A percentile compares a stretch with the other conserved stretches of the same genome.
phyloP scores from a whole-genome alignment of 1,140 invertebrate genomes.

The Atta texana region DNA sequence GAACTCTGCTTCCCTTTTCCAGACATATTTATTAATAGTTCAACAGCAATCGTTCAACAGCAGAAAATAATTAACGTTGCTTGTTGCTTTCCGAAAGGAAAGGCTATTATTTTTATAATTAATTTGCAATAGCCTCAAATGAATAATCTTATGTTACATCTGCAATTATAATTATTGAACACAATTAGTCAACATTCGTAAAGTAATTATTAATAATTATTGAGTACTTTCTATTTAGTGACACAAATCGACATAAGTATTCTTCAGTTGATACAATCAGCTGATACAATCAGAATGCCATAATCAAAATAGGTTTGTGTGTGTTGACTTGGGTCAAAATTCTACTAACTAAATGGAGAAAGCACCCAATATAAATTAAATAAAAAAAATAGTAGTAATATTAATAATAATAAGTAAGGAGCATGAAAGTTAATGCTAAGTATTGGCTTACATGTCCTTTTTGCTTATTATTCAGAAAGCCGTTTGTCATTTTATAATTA shows the following conservation, averaged over 20 bases:
- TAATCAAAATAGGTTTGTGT: too few relatives aligned
- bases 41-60: not conserved
- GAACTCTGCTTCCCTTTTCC: constrained; percentile 85
- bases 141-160: not conserved
- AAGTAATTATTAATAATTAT: not conserved
- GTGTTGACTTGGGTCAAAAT: too few relatives aligned
- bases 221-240: too few relatives aligned
- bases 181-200: constrained; percentile 2
- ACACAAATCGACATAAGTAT: too few relatives aligned
- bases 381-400: too few relatives aligned
- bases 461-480: not conserved
- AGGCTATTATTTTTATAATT: not conserved
- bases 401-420: too few relatives aligned
- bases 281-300: too few relatives aligned
- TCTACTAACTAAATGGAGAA: too few relatives aligned
- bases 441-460: not conserved
- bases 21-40: constrained; percentile 77
- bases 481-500: not conserved
- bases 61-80: not conserved
- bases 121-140: not conserved
- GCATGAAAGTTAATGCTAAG: too few relatives aligned
- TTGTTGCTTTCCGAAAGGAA: not conserved
- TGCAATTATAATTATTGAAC: constrained; percentile 25
- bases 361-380: too few relatives aligned
- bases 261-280: too few relatives aligned